phyloP scores from a whole-genome alignment of 1,140 invertebrate species.

The Eriosoma lanigerum region DNA sequence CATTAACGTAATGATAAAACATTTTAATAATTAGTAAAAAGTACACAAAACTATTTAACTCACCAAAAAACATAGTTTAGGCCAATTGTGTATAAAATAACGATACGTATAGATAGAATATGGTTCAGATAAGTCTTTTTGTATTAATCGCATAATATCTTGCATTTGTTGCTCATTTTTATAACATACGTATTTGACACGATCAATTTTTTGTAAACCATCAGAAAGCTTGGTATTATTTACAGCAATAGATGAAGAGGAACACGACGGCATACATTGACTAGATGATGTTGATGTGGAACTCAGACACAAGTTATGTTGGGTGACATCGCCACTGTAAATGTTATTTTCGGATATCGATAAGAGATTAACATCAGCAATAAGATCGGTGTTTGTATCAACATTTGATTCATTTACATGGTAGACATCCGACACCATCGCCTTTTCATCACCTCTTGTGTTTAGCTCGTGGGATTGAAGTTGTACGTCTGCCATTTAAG shows the following conservation, averaged over 20 bases:
- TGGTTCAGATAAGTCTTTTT: slow-evolving; percentile 98
- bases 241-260: slow-evolving; percentile 17
- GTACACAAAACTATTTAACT: too few relatives aligned
- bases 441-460: slow-evolving; percentile 27
- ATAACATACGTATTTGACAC: slow-evolving; percentile 74
- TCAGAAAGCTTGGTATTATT: not conserved
- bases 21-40: too few relatives aligned
- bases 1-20: too few relatives aligned
- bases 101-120: slow-evolving; percentile 99
- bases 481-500: slow-evolving; percentile 43
- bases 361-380: slow-evolving; percentile 24
- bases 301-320: not conserved
- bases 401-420: not conserved
- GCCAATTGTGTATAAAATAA: slow-evolving; percentile 99
- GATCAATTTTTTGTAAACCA: slow-evolving; percentile 25
- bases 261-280: slow-evolving; percentile 41
- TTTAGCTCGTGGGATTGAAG: slow-evolving; percentile 34
- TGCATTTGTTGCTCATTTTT: slow-evolving; percentile 89
- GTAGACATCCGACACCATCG: not conserved
- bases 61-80: slow-evolving; percentile 95
- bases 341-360: slow-evolving; percentile 36
- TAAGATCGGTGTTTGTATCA: not conserved
- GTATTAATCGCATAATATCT: slow-evolving; percentile 96
- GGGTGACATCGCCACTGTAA: not conserved
- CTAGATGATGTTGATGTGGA: slow-evolving; percentile 30